Conservation (phyloP, 2,888 invertebrate species). For the Balanococcus diminutus region DNA sequence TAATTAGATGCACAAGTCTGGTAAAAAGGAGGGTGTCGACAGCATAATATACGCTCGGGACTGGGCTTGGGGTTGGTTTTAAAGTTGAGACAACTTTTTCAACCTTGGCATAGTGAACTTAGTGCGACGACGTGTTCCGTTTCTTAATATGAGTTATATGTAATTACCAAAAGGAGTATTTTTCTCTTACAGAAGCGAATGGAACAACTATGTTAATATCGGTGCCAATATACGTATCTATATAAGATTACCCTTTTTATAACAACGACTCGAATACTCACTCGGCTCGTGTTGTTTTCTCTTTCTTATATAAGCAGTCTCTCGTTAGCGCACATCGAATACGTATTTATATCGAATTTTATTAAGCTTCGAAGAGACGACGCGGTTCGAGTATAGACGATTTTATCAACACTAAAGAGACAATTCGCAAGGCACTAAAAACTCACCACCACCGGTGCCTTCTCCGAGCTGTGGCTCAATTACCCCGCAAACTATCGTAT, state of each 20-base stretch:
- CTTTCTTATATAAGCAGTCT: not conserved
- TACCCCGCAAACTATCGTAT: conserved; percentile 18
- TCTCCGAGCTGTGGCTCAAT: not conserved
- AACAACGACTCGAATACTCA: too few species aligned
- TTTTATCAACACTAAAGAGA: conserved; percentile 19
- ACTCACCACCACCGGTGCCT: not conserved
- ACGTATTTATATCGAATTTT: not conserved
- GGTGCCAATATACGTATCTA: not conserved
- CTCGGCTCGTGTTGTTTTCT: not conserved
- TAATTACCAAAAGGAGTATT: not conserved
- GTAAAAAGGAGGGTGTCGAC: not conserved
- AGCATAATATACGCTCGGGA: not conserved
- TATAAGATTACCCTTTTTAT: not conserved
- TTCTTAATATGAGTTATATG: not conserved
- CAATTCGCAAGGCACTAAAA: conserved; percentile 20
- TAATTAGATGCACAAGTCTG: not conserved
- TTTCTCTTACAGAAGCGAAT: not conserved
- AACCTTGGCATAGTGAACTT: not conserved
- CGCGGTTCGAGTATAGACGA: not conserved
- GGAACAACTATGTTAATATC: not conserved
- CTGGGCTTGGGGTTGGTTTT: too few species aligned
- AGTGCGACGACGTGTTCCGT: not conserved
- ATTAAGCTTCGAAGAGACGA: not conserved
- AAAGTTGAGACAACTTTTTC: not conserved
- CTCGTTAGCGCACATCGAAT: not conserved